These are phyloP conservation scores for Slavum lentiscoides DNA, from an alignment of 2,888 invertebrate species.

Conservation along the genomic window DNA sequence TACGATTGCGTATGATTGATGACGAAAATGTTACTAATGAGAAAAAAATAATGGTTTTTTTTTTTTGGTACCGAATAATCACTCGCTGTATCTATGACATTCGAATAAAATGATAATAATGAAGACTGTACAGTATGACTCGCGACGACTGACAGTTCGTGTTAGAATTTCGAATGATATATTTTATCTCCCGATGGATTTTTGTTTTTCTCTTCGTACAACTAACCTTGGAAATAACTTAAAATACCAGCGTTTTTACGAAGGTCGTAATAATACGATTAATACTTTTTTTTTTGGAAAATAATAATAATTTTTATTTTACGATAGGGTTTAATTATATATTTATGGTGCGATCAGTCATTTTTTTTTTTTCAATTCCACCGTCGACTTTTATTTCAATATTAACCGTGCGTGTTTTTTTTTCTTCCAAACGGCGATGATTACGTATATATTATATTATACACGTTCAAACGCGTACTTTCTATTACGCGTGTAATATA, in stretches of 20 bases:
- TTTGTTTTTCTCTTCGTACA: neutral
- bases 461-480: constrained; percentile 30
- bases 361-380: neutral
- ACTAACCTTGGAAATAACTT: constrained; percentile 1
- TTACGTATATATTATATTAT: constrained; percentile 4
- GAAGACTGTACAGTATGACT: neutral
- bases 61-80: neutral
- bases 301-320: constrained; percentile 6
- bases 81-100: neutral
- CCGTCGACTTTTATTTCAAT: neutral
- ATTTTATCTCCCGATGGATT: neutral
- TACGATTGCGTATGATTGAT: neutral
- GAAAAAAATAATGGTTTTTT: neutral
- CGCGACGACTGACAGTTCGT: neutral
- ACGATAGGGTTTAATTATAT: neutral
- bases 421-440: neutral
- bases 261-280: constrained; percentile 1
- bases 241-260: neutral
- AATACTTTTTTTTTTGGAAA: neutral
- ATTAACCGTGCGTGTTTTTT: constrained; percentile 22
- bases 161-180: neutral
- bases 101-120: neutral
- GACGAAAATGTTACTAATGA: neutral
- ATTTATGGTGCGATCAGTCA: neutral
- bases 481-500: constrained; percentile 17